Conservation (phyloP, 2,113 vertebrate genomes). For the Nesoenas mayeri region DNA sequence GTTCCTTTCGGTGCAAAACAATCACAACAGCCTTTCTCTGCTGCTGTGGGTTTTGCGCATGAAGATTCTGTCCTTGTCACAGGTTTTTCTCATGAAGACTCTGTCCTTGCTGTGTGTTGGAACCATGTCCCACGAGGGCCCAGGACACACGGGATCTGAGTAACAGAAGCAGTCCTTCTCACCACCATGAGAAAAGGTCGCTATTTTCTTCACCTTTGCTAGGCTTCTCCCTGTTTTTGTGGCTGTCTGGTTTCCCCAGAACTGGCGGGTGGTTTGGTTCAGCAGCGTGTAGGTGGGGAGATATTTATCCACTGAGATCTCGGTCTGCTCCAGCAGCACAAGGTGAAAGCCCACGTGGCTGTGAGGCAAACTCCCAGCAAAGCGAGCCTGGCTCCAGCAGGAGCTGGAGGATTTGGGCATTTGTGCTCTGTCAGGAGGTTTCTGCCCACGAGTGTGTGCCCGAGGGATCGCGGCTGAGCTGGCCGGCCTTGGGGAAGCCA, state of each 20-base stretch:
- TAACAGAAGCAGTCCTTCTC: neutral
- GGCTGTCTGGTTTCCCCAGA: neutral
- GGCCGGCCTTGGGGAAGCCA: neutral
- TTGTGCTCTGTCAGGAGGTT: neutral
- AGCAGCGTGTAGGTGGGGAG: rapidly evolving
- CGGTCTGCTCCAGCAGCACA: rapidly evolving
- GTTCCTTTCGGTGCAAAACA: rapidly evolving
- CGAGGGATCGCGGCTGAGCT: rapidly evolving
- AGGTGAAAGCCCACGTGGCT: neutral
- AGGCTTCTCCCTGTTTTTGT: neutral
- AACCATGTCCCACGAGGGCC: neutral
- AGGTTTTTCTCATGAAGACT: neutral
- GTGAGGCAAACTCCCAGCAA: neutral
- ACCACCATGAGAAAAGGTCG: rapidly evolving
- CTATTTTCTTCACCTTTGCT: neutral
- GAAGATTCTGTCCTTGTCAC: neutral
- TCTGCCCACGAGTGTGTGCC: neutral
- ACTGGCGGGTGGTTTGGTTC: neutral
- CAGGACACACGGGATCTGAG: rapidly evolving
- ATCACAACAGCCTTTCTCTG: neutral
- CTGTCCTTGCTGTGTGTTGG: neutral
- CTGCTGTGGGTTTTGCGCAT: neutral
- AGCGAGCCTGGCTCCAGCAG: neutral
- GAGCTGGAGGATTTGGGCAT: neutral
- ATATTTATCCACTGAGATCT: neutral